A percentile compares a stretch with the other conserved stretches of the same genome.
Evolutionary conservation across 2,113 vertebrate genomes (phyloP).

Genomic region (Nerophis lumbriciformis): DNA sequence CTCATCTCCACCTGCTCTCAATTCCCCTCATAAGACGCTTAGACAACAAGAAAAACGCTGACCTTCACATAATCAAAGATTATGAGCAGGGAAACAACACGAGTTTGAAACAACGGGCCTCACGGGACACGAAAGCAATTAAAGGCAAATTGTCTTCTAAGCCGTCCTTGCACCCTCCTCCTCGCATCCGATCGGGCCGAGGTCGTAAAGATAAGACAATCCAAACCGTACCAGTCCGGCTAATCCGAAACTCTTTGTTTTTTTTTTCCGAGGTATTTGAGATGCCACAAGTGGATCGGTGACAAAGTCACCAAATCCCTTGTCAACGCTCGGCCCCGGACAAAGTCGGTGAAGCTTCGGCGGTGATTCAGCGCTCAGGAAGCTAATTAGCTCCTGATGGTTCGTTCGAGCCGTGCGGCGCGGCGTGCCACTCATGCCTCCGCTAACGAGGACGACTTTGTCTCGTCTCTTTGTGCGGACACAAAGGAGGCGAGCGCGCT

Average conservation of each 20-base stretch:
- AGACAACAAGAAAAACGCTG: constrained; percentile 51
- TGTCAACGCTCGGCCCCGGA: constrained; percentile 20
- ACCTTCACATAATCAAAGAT: constrained; percentile 70
- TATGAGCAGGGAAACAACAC: constrained; percentile 65
- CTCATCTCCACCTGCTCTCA: constrained; percentile 61
- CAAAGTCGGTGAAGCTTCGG: background rate
- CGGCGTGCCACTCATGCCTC: constrained; percentile 24
- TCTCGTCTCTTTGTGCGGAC: constrained; percentile 10
- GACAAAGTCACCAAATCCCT: constrained; percentile 61
- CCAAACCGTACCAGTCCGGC: constrained; percentile 18
- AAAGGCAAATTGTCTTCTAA: constrained; percentile 70
- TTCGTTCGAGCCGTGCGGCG: constrained; percentile 19
- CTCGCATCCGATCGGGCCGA: constrained; percentile 25
- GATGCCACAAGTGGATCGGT: constrained; percentile 44
- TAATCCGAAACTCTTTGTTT: constrained; percentile 42
- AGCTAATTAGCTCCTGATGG: constrained; percentile 21
- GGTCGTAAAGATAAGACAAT: constrained; percentile 51
- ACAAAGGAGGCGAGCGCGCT: constrained; percentile 10
- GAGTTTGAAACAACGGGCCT: constrained; percentile 61
- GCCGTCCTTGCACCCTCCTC: constrained; percentile 55
- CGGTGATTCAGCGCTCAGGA: background rate
- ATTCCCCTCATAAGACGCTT: constrained; percentile 63
- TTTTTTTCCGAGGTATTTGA: constrained; percentile 28
- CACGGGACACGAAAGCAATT: constrained; percentile 65
- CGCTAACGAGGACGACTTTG: constrained; percentile 31